Conservation (phyloP, 2,797 vertebrate species). For the Glyptemys insculpta region DNA sequence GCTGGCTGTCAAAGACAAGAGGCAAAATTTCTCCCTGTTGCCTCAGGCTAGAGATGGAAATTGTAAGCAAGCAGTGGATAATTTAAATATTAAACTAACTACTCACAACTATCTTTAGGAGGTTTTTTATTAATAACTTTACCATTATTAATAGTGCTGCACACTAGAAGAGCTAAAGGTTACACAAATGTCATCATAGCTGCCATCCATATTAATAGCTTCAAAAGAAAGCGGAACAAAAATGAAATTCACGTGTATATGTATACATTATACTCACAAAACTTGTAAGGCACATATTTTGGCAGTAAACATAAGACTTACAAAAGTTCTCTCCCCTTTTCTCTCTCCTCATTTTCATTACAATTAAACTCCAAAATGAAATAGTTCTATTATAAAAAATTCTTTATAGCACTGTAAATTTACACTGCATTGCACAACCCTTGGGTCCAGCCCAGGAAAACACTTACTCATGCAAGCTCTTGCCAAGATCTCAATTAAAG, state of each 20-base stretch:
- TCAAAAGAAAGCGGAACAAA: background rate
- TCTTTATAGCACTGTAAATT: conserved; percentile 51
- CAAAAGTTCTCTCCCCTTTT: conserved; percentile 38
- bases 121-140: conserved; percentile 6
- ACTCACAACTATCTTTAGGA: background rate
- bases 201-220: background rate
- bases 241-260: background rate
- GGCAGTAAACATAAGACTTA: conserved; percentile 30
- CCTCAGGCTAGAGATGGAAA: background rate
- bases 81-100: conserved; percentile 3
- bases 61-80: rapidly evolving
- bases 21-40: background rate
- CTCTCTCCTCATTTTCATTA: conserved; percentile 43
- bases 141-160: background rate
- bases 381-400: conserved; percentile 57
- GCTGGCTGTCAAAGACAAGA: background rate
- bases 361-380: conserved; percentile 2
- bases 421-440: conserved; percentile 63
- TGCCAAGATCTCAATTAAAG: conserved; percentile 34
- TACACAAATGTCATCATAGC: background rate
- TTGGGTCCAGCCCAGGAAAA: conserved; percentile 58
- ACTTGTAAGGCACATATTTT: background rate
- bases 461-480: conserved; percentile 59
- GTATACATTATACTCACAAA: background rate
- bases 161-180: background rate